These are phyloP conservation scores for Cyrtonyx montezumae DNA, from an alignment of 2,113 vertebrate genomes.

Conservation along the genomic window DNA sequence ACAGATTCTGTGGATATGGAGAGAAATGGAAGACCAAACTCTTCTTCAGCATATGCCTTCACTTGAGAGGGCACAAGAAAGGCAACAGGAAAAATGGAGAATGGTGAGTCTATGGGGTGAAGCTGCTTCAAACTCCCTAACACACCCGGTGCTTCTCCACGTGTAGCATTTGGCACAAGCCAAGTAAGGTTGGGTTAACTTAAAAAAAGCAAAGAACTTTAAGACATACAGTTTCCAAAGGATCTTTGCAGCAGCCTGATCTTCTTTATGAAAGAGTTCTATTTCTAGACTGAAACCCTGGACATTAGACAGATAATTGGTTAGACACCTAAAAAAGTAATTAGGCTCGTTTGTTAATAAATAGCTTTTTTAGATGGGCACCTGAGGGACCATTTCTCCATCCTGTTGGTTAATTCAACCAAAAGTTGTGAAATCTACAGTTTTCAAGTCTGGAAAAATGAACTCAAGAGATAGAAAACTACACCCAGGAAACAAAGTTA, in stretches of 20 bases:
- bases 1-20: background rate
- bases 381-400: background rate
- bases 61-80: rapidly evolving
- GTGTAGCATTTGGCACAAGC: background rate
- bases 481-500: background rate
- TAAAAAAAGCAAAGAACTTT: rapidly evolving
- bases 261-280: background rate
- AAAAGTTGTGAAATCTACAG: background rate
- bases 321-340: background rate
- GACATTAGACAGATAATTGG: background rate
- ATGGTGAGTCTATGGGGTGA: background rate
- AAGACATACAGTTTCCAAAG: background rate
- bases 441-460: background rate
- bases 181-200: background rate
- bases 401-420: background rate
- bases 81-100: rapidly evolving
- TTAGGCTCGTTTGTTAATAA: background rate
- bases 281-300: background rate
- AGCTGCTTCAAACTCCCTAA: background rate
- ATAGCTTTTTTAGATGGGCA: background rate
- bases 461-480: background rate
- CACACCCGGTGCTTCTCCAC: background rate
- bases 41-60: background rate
- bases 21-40: background rate
- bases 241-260: background rate